Percentiles rank a stretch among this genome's conserved stretches.
Evolutionary conservation across 2,888 invertebrate species (phyloP).

Genomic region (Leptinotarsa peninsularis): DNA sequence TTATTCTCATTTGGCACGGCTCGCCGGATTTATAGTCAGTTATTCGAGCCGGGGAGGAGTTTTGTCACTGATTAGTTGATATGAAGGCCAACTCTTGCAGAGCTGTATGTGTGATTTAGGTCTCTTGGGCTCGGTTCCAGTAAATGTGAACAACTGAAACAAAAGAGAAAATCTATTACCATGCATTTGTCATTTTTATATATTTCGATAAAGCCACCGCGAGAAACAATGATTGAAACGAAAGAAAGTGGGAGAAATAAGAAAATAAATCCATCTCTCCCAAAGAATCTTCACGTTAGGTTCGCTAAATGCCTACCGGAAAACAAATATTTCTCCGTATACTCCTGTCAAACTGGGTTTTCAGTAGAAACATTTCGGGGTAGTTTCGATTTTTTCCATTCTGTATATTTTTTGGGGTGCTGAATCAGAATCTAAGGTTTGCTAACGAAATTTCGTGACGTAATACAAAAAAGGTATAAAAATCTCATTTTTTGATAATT

Average conservation of each 20-base stretch:
- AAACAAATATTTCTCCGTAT: background rate
- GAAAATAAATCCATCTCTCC: no score
- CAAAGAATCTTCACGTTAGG: no score
- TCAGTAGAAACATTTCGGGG: conserved; percentile 10
- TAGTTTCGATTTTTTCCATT: conserved; percentile 22
- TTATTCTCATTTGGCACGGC: conserved; percentile 21
- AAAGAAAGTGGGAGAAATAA: no score
- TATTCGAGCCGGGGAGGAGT: conserved; percentile 13
- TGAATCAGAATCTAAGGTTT: conserved; percentile 29
- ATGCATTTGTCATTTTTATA: background rate
- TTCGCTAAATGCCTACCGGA: no score
- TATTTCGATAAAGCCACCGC: background rate
- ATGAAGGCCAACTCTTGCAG: conserved; percentile 2
- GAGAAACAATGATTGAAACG: background rate
- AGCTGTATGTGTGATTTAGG: conserved; percentile 15
- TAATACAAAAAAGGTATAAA: background rate
- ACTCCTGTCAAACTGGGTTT: background rate
- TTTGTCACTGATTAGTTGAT: conserved; percentile 20
- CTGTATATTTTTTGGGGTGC: conserved; percentile 25
- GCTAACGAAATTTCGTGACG: conserved; percentile 29
- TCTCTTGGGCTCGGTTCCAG: conserved; percentile 8
- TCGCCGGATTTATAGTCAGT: conserved; percentile 18
- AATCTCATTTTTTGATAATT: conserved; percentile 7
- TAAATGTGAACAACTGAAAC: conserved; percentile 15
- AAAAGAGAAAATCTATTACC: conserved; percentile 15